These are phyloP conservation scores for Tinamus guttatus DNA, from an alignment of 2,113 vertebrate species.

Conservation along the genomic window DNA sequence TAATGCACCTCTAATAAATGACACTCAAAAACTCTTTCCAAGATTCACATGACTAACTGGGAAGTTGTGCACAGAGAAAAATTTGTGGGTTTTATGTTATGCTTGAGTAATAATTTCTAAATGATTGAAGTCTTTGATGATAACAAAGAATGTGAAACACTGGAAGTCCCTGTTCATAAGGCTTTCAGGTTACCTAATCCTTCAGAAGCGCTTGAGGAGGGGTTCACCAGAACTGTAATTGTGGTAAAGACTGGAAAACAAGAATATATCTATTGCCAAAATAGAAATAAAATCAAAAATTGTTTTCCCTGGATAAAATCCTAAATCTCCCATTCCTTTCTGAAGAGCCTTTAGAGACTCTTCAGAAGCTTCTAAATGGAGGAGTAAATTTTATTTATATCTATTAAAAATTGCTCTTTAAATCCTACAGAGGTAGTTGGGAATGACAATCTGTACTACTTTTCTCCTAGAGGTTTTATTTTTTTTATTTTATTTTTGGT, in stretches of 20 bases:
- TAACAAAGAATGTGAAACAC: not conserved
- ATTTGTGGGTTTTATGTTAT: not conserved
- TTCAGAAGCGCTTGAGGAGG: not conserved
- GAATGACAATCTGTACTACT: not conserved
- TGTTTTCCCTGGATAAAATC: not conserved
- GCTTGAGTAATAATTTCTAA: not conserved
- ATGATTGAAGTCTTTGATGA: not conserved
- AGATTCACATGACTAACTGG: not conserved
- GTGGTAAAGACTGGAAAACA: not conserved
- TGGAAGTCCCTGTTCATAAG: not conserved
- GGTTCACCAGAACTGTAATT: not conserved
- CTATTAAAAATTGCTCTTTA: not conserved
- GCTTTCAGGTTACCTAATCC: not conserved
- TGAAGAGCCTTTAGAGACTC: not conserved
- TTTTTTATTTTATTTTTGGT: not conserved
- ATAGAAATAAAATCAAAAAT: not conserved
- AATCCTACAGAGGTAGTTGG: not conserved
- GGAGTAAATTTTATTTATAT: not conserved
- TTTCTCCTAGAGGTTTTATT: not conserved
- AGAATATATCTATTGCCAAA: not conserved
- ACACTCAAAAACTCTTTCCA: not conserved
- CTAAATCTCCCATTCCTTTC: not conserved
- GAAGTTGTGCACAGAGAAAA: not conserved
- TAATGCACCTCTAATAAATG: not conserved
- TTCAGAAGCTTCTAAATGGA: not conserved